Percentiles rank a stretch among this genome's conserved stretches.
Conservation (phyloP, 2,113 vertebrate genomes). For the Craseonycteris thonglongyai region DNA sequence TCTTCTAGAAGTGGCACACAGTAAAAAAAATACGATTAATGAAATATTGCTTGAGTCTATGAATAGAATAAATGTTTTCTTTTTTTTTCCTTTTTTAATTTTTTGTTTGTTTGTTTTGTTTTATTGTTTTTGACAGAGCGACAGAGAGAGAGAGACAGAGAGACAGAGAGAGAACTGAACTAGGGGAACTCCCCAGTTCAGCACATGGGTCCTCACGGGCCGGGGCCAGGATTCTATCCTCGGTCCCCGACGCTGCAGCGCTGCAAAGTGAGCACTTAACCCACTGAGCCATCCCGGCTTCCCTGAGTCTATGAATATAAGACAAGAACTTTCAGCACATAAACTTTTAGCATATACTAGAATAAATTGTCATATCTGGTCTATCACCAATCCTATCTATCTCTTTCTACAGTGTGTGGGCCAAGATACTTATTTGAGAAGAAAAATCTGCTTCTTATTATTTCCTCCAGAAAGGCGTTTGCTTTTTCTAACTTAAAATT, state of each 20-base stretch:
- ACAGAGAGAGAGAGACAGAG: too few species aligned
- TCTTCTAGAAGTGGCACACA: neutral
- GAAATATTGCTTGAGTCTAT: neutral
- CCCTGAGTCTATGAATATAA: neutral
- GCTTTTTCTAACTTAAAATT: conserved; percentile 61
- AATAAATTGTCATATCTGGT: neutral
- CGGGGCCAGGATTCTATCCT: too few species aligned
- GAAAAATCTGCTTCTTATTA: conserved; percentile 58
- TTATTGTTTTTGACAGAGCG: too few species aligned
- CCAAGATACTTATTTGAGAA: conserved; percentile 10
- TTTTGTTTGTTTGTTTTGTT: too few species aligned
- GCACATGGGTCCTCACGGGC: too few species aligned
- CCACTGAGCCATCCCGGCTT: too few species aligned
- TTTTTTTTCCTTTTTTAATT: too few species aligned
- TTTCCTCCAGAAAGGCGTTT: conserved; percentile 36
- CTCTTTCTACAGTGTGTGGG: neutral
- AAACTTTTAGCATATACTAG: neutral
- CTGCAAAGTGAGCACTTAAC: too few species aligned
- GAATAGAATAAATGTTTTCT: too few species aligned
- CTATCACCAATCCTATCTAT: neutral
- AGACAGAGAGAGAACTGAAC: too few species aligned
- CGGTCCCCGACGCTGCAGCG: too few species aligned
- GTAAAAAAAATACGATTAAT: neutral
- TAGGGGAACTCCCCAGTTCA: too few species aligned
- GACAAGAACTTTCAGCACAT: neutral